phyloP scores from a whole-genome alignment of 2,113 vertebrate genomes.

The Sylvietta virens region DNA sequence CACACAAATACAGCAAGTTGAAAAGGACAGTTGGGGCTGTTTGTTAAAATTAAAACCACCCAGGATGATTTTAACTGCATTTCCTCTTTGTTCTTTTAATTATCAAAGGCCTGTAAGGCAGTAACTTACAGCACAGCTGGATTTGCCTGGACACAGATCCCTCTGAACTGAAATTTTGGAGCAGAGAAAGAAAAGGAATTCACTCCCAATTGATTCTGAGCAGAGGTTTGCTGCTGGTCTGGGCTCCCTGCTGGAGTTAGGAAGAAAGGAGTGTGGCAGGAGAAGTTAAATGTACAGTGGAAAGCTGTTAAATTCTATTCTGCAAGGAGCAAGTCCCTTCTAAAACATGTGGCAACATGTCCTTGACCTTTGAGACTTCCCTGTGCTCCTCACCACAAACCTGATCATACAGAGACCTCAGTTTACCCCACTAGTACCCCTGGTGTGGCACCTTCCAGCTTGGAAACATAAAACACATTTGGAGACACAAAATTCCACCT shows the following conservation, averaged over 20 bases:
- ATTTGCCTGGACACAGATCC: neutral
- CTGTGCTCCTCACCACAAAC: neutral
- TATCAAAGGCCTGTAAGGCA: neutral
- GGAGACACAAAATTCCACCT: neutral
- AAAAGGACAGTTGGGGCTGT: neutral
- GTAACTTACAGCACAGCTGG: neutral
- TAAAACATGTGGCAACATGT: neutral
- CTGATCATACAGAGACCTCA: neutral
- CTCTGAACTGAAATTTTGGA: accelerated
- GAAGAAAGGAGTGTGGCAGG: neutral
- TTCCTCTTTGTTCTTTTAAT: neutral
- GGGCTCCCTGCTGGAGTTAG: neutral
- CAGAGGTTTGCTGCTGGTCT: neutral
- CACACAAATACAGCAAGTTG: neutral
- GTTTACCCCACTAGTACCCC: neutral
- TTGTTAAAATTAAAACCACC: neutral
- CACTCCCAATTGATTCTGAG: neutral
- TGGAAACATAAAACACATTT: neutral
- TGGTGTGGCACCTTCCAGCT: neutral
- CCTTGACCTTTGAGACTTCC: neutral
- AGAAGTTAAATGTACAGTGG: neutral
- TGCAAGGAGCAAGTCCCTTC: neutral
- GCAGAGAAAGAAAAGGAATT: neutral
- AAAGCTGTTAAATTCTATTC: neutral
- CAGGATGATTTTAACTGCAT: neutral